Conservation (phyloP, 2,888 invertebrate species). For the Hemistola chrysoprasaria region DNA sequence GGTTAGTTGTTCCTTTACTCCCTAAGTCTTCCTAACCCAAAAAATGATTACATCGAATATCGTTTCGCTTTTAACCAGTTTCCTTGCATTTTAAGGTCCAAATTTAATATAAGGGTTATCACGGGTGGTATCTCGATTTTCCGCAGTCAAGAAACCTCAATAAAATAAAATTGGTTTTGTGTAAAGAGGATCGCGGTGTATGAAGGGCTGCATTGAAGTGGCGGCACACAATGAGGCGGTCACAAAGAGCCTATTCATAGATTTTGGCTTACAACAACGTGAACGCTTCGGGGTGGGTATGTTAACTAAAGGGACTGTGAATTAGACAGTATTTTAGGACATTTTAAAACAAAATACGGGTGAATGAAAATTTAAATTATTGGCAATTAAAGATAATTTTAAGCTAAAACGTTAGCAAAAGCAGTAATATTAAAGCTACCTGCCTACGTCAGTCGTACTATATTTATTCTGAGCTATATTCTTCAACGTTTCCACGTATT, state of each 20-base stretch:
- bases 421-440: too few species aligned
- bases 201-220: constrained; percentile 42
- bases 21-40: constrained; percentile 33
- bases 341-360: too few species aligned
- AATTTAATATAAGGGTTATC: constrained; percentile 29
- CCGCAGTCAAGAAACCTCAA: constrained; percentile 29
- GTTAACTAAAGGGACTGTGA: constrained; percentile 9
- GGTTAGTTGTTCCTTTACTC: constrained; percentile 34
- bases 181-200: constrained; percentile 39
- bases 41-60: constrained; percentile 35
- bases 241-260: constrained; percentile 53
- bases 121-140: constrained; percentile 22
- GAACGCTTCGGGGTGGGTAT: constrained; percentile 19
- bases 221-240: constrained; percentile 46
- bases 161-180: constrained; percentile 43
- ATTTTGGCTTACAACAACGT: constrained; percentile 41
- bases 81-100: constrained; percentile 16
- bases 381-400: too few species aligned
- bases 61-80: constrained; percentile 20
- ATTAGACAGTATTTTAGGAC: constrained; percentile 10
- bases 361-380: too few species aligned
- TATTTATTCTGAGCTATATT: too few species aligned
- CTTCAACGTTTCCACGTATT: too few species aligned
- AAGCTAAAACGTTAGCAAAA: too few species aligned
- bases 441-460: too few species aligned